Conservation (phyloP, 2,797 vertebrate genomes). For the Phoxinus dragarum region DNA sequence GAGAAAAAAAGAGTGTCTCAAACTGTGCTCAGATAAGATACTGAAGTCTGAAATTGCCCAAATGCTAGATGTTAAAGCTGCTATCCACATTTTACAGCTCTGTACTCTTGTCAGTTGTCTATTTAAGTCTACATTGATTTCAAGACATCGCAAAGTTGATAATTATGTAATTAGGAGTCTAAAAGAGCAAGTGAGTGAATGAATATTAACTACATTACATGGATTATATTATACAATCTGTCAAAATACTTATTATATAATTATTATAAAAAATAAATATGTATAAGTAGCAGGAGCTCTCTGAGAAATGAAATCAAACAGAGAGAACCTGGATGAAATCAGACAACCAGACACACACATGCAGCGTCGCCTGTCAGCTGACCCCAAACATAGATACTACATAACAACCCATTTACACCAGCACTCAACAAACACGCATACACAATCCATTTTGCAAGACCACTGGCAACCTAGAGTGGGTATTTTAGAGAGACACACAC, state of each 20-base stretch:
- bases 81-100: neutral
- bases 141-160: neutral
- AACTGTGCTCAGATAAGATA: neutral
- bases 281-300: neutral
- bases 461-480: neutral
- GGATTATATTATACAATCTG: neutral
- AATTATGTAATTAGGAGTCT: neutral
- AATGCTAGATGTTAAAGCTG: neutral
- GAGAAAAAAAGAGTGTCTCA: neutral
- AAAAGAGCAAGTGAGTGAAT: neutral
- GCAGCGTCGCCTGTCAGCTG: neutral
- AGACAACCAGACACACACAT: constrained; percentile 23
- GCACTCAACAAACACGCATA: neutral
- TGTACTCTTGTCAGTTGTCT: neutral
- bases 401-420: neutral
- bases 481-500: neutral
- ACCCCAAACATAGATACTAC: neutral
- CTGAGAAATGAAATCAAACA: neutral
- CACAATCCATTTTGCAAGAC: neutral
- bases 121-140: constrained; percentile 6
- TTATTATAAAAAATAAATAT: too few species aligned
- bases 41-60: neutral
- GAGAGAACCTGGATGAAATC: constrained; percentile 5
- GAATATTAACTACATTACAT: neutral
- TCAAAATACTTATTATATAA: neutral